Percentiles rank a stretch among this genome's conserved stretches.
Conservation (phyloP, 2,797 vertebrate species). For the Lacerta bilineata region DNA sequence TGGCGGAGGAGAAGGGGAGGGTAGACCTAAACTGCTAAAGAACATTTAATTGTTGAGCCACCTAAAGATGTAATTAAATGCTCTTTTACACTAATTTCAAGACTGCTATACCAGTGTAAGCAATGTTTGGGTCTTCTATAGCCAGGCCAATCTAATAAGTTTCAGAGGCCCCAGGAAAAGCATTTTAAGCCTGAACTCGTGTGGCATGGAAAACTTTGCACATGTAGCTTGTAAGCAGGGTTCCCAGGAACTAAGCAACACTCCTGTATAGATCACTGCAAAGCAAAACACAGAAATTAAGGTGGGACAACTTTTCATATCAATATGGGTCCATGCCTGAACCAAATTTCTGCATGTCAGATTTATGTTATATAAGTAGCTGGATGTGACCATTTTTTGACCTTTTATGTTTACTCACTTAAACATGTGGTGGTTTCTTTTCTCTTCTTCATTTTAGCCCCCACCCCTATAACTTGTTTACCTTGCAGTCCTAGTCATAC, state of each 20-base stretch:
- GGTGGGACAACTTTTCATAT: background rate
- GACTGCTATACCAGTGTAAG: background rate
- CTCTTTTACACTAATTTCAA: background rate
- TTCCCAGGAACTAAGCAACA: background rate
- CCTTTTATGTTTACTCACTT: background rate
- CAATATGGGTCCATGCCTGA: background rate
- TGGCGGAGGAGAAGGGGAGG: background rate
- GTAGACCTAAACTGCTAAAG: background rate
- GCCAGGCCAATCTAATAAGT: background rate
- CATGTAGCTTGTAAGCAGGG: background rate
- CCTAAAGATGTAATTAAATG: background rate
- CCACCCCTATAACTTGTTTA: background rate
- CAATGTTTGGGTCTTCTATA: conserved; percentile 1
- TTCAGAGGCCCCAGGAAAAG: background rate
- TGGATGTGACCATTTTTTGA: background rate
- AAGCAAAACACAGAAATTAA: background rate
- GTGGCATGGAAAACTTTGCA: background rate
- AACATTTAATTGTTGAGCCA: background rate
- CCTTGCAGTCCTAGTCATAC: too few relatives aligned
- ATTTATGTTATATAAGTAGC: background rate
- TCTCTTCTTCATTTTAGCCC: background rate
- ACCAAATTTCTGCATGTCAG: background rate
- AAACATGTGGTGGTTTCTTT: background rate
- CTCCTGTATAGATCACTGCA: background rate
- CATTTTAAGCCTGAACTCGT: conserved; percentile 2